Percentiles rank a stretch among this genome's conserved stretches.
Evolutionary conservation across 2,797 vertebrate species (phyloP).

Genomic region (Anguilla anguilla): DNA sequence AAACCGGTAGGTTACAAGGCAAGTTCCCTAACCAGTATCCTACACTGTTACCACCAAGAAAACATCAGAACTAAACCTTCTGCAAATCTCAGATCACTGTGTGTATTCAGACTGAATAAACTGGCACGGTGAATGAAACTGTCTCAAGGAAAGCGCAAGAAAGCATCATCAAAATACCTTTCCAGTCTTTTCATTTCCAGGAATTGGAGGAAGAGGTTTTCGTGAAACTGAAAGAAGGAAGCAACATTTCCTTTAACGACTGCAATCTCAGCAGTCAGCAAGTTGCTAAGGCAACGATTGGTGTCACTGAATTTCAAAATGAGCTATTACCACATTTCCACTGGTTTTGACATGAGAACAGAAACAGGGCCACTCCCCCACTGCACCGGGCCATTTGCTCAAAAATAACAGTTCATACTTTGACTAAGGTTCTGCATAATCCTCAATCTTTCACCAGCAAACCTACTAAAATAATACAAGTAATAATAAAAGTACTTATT

Average conservation of each 20-base stretch:
- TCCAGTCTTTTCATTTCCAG: conserved; percentile 52
- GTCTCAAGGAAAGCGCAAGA: not conserved
- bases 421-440: not conserved
- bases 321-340: not conserved
- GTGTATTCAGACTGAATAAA: not conserved
- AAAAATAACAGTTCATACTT: not conserved
- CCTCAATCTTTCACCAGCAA: not conserved
- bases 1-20: no score
- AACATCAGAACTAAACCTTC: not conserved
- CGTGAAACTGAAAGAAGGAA: conserved; percentile 74
- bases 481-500: not conserved
- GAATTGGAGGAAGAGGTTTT: conserved; percentile 80
- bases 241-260: conserved; percentile 12
- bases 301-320: not conserved
- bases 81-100: not conserved
- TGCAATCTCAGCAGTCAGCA: not conserved
- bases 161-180: conserved; percentile 29
- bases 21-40: not conserved
- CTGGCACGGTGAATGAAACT: not conserved
- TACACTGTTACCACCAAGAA: not conserved
- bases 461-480: not conserved
- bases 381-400: not conserved
- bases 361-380: not conserved
- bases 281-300: not conserved
- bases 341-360: not conserved